Evolutionary conservation across 2,113 vertebrate genomes (phyloP).

Genomic region (Morone chrysops): DNA sequence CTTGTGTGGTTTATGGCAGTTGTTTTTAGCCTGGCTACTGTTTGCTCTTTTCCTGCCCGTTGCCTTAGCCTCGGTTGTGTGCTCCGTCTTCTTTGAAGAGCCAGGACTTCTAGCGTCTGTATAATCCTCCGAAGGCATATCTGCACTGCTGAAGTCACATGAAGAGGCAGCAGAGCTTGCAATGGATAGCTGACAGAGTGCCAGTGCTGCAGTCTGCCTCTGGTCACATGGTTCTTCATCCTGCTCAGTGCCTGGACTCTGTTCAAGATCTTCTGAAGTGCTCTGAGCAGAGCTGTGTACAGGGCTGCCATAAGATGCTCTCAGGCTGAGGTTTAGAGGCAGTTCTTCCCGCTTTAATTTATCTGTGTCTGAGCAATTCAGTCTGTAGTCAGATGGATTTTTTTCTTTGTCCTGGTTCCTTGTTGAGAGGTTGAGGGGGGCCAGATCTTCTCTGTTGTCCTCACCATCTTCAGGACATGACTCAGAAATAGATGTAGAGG

Average conservation of each 20-base stretch:
- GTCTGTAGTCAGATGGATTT: slow-evolving; percentile 22
- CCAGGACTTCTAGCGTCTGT: background rate
- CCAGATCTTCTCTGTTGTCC: slow-evolving; percentile 68
- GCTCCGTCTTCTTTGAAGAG: slow-evolving; percentile 1
- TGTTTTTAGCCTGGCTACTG: slow-evolving; percentile 75
- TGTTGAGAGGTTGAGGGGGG: slow-evolving; percentile 94
- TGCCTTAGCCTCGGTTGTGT: slow-evolving; percentile 65
- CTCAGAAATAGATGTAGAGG: background rate
- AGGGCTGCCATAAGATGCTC: slow-evolving; percentile 77
- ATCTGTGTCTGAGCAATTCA: slow-evolving; percentile 16
- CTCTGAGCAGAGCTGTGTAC: background rate
- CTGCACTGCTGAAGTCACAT: slow-evolving; percentile 16
- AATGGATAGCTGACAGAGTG: slow-evolving; percentile 93
- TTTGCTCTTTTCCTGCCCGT: slow-evolving; percentile 86
- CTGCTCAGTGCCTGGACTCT: slow-evolving; percentile 26
- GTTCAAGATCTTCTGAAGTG: slow-evolving; percentile 6
- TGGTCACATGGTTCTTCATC: slow-evolving; percentile 88
- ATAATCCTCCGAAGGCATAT: background rate
- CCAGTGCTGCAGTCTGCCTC: slow-evolving; percentile 93
- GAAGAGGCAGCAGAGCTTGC: slow-evolving; percentile 80
- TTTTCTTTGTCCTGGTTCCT: slow-evolving; percentile 72
- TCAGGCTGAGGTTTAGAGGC: slow-evolving; percentile 93
- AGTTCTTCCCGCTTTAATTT: slow-evolving; percentile 76
- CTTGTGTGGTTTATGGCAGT: slow-evolving; percentile 84
- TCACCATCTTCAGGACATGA: slow-evolving; percentile 22